These are phyloP conservation scores for Cirrhinus mrigala DNA, from an alignment of 2,797 vertebrate genomes.

Conservation along the genomic window DNA sequence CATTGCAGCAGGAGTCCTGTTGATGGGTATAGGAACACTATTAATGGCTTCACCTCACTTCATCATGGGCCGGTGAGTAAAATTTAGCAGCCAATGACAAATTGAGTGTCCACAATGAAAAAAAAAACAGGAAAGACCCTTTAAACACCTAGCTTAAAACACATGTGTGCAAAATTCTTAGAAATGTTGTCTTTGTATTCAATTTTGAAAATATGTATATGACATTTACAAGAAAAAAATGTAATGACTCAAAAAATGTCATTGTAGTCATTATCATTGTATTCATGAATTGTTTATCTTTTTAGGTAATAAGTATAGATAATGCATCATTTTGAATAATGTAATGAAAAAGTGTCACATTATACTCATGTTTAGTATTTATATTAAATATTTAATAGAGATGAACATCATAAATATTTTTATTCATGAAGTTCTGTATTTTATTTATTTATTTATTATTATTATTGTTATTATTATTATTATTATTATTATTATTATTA, in stretches of 20 bases:
- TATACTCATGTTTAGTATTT: not conserved
- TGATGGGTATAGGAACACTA: slow-evolving; percentile 80
- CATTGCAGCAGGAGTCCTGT: slow-evolving; percentile 75
- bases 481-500: no score
- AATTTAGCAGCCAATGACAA: not conserved
- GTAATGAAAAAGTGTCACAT: not conserved
- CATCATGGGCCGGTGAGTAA: slow-evolving; percentile 77
- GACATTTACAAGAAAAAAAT: not conserved
- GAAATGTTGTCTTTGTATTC: not conserved
- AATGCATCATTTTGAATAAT: not conserved
- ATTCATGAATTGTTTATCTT: not conserved
- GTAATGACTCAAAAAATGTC: not conserved
- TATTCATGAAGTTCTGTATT: not conserved
- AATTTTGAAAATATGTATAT: not conserved
- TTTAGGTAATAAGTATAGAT: not conserved
- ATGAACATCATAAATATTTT: not conserved
- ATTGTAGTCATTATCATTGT: no score
- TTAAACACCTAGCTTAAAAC: not conserved
- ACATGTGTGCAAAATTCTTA: not conserved
- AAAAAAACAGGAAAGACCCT: not conserved
- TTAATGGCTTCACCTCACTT: slow-evolving; percentile 81
- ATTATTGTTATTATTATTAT: no score
- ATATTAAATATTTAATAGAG: not conserved
- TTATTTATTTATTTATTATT: no score
- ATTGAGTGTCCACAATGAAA: no score